Conservation (phyloP, 2,888 invertebrate genomes). For the Allacma fusca region DNA sequence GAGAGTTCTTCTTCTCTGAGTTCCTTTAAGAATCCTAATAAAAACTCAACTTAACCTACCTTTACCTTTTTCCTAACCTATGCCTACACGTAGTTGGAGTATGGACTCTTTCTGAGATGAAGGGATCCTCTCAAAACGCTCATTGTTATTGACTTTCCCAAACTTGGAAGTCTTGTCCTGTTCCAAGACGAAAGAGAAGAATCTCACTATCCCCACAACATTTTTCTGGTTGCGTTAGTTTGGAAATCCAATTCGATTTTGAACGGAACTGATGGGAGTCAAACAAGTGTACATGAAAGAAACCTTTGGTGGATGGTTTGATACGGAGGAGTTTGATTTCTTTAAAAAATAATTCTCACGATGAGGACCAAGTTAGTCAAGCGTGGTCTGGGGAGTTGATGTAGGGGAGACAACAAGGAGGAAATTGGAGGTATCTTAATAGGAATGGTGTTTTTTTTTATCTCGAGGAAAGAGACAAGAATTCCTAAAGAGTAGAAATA, state of each 20-base stretch:
- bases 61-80: neutral
- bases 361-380: neutral
- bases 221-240: neutral
- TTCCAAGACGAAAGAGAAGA: too few species aligned
- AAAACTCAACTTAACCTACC: neutral
- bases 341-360: neutral
- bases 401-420: neutral
- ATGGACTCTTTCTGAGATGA: too few species aligned
- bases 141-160: too few species aligned
- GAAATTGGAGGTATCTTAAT: slow-evolving; percentile 5
- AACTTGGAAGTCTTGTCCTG: too few species aligned
- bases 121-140: too few species aligned
- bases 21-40: neutral
- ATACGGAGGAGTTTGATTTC: neutral
- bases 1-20: too few species aligned
- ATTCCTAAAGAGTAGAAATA: neutral
- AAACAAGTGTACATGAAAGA: slow-evolving; percentile 6
- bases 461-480: neutral
- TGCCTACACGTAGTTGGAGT: neutral
- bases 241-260: neutral
- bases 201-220: too few species aligned
- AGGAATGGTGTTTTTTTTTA: neutral
- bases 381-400: neutral
- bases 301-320: neutral
- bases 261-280: neutral